These are phyloP conservation scores for Sphaerophoria rueppellii DNA, from an alignment of 2,888 invertebrate genomes.

Conservation along the genomic window DNA sequence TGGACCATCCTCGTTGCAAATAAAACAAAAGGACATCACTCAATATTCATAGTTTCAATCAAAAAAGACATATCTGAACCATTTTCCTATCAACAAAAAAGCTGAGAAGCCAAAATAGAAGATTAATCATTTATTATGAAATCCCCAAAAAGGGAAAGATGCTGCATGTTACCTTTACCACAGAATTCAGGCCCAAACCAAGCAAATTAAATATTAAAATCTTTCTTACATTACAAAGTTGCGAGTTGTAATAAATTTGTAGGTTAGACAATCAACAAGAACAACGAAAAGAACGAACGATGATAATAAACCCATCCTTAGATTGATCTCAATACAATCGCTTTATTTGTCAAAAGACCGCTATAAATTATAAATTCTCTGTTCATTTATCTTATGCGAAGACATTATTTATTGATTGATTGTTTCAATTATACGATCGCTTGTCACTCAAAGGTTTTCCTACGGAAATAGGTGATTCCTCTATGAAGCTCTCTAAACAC, in stretches of 20 bases:
- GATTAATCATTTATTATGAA: neutral
- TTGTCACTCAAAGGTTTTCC: constrained; percentile 67
- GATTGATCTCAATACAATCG: constrained; percentile 41
- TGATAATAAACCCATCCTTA: constrained; percentile 19
- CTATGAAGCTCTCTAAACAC: neutral
- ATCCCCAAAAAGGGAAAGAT: neutral
- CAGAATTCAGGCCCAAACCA: neutral
- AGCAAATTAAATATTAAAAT: constrained; percentile 30
- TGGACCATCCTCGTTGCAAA: too few species aligned
- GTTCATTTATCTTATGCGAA: constrained; percentile 59
- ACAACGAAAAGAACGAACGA: too few species aligned
- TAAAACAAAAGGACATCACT: too few species aligned
- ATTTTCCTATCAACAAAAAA: neutral
- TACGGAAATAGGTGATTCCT: constrained; percentile 66
- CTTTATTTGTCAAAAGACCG: constrained; percentile 49
- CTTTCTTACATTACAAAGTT: constrained; percentile 1
- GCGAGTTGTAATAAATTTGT: neutral
- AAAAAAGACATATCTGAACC: neutral
- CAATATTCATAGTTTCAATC: neutral
- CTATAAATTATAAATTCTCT: constrained; percentile 63
- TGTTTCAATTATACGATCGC: constrained; percentile 70
- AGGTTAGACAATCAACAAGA: neutral
- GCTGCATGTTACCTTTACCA: neutral
- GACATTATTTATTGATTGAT: constrained; percentile 71
- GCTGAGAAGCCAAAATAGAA: neutral